Conservation (phyloP, 2,888 invertebrate genomes). For the Melinaea menophilus region DNA sequence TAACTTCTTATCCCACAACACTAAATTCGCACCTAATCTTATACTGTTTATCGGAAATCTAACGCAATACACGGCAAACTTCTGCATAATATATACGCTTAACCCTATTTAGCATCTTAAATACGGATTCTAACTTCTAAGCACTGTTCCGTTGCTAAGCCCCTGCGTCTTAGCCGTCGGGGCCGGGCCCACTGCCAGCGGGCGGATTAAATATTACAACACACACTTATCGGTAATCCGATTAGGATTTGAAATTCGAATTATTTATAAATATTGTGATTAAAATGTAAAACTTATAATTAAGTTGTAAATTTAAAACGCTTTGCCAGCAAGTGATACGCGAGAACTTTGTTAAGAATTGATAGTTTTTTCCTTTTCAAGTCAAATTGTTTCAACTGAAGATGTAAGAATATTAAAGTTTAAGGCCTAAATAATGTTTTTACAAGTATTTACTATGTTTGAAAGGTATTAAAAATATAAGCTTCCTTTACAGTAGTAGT, state of each 20-base stretch:
- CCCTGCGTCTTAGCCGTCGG: slow-evolving; percentile 13
- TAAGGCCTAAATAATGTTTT: too few relatives aligned
- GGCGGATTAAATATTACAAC: slow-evolving; percentile 8
- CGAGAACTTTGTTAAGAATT: too few relatives aligned
- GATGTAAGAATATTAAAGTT: too few relatives aligned
- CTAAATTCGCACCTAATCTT: slow-evolving; percentile 6
- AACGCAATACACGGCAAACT: slow-evolving; percentile 5
- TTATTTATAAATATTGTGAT: background rate
- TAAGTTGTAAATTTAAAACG: too few relatives aligned
- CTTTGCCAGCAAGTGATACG: too few relatives aligned
- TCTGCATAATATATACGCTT: slow-evolving; percentile 22
- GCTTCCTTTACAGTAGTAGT: too few relatives aligned
- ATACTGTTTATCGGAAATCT: background rate
- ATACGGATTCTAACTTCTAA: slow-evolving; percentile 15
- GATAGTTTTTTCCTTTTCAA: too few relatives aligned
- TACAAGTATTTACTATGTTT: too few relatives aligned
- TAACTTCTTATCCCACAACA: slow-evolving; percentile 11
- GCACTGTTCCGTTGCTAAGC: slow-evolving; percentile 21
- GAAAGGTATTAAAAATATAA: too few relatives aligned
- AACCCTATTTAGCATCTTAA: slow-evolving; percentile 23
- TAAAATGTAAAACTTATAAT: background rate
- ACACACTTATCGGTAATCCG: slow-evolving; percentile 8
- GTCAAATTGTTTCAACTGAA: too few relatives aligned
- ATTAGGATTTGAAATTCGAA: slow-evolving; percentile 1
- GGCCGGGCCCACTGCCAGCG: slow-evolving; percentile 11